A percentile compares a stretch with the other conserved stretches of the same genome.
Conservation (phyloP, 1,140 invertebrate species). For the Calephelis virginiensis region DNA sequence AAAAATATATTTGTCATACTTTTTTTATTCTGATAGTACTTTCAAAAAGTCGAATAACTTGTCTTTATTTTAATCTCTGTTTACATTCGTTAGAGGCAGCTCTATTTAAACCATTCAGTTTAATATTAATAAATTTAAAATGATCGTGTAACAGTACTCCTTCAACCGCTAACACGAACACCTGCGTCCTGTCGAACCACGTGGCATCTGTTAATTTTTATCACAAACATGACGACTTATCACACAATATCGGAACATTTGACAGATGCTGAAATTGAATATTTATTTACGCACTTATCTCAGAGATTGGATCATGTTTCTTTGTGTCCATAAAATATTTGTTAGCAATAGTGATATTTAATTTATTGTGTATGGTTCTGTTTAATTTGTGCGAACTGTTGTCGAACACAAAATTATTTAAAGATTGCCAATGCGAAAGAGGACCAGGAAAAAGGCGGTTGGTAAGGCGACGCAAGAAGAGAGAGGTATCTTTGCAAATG, state of each 20-base stretch:
- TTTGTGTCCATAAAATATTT: slow-evolving; percentile 39
- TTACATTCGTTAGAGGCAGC: neutral
- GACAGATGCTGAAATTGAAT: slow-evolving; percentile 53
- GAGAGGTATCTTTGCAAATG: slow-evolving; percentile 38
- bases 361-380: slow-evolving; percentile 57
- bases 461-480: slow-evolving; percentile 51
- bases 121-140: slow-evolving; percentile 28
- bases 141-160: slow-evolving; percentile 18
- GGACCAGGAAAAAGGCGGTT: slow-evolving; percentile 70
- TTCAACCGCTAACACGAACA: slow-evolving; percentile 35
- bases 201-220: slow-evolving; percentile 62
- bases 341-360: slow-evolving; percentile 13
- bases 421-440: slow-evolving; percentile 75
- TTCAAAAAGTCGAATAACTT: neutral
- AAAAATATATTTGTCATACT: too few relatives aligned
- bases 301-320: slow-evolving; percentile 41
- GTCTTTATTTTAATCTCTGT: neutral
- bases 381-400: slow-evolving; percentile 65
- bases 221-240: slow-evolving; percentile 64
- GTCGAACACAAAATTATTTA: slow-evolving; percentile 63
- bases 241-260: slow-evolving; percentile 53
- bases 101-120: neutral
- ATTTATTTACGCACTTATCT: slow-evolving; percentile 47
- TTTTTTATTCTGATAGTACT: too few relatives aligned
- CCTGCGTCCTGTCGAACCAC: slow-evolving; percentile 40